Base-by-base conservation (phyloP, 2,113 vertebrate species). In the Ursus arctos region DNA sequence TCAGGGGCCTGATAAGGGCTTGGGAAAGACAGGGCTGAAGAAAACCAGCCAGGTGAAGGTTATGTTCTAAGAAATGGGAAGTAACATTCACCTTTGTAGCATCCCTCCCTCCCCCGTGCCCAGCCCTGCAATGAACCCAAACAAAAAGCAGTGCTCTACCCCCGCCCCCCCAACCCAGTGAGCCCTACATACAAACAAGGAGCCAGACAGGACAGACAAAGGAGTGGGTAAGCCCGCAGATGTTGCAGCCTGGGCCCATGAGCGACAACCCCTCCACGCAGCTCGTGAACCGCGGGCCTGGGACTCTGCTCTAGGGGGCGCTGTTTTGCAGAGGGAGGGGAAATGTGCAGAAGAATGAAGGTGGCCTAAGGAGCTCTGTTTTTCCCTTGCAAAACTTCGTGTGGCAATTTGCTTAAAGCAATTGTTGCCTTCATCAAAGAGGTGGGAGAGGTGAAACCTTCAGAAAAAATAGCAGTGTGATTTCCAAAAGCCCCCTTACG, bases 181-280 rank as follows among this genome's bases (percentile, higher is more conserved):
- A 69, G 57, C 74, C 33, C 55, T 1, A 26, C 14, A 57, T 4
- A 91, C 88, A 97, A 94, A 26, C 0, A 9, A 65, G 18, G 95
- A 97, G 61, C 63, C 26, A 89, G 43, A 86, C 67, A 81, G 85
- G 43, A n/a, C 72, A 97, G 88, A 88, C 96, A 74, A 86, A 98
- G 97, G 95, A 71, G 95, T 97, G 96, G 97, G 98, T 96, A 99
- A 97, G 97, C 97, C 98, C 97, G 49, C 86, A 96, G 5, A 96
- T 97, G 97, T 67, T 72, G 77, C 76, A 98, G 94, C 96, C 36
- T 0, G 3, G 91, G 43, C 9, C 33, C 31, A 4, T 18, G 82
- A 79, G n/a, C 14, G 36, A 21, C 67, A 49, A 24, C 21, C 40
- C 15, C 26, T 24, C 51, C 10, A 6, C 1, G 3, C 69, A 14